Base-by-base conservation (phyloP, 2,888 invertebrate genomes). In the Noctua janthina region DNA sequence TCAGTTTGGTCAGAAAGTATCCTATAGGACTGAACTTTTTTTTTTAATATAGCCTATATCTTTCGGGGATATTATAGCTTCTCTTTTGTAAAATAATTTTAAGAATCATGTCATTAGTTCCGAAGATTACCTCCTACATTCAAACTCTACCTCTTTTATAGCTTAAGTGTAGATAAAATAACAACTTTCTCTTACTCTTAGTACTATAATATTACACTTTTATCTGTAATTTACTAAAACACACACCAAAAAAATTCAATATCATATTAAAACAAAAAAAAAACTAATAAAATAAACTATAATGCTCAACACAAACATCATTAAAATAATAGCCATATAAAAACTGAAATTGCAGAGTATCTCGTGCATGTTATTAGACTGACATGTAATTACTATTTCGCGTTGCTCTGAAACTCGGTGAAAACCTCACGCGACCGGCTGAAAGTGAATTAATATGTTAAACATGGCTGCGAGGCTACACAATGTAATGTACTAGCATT, bases 381-480 rank as follows among this genome's bases (percentile, higher is more conserved):
- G 78, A 81, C 75, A 77, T 78, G 73, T 84, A 70, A 82, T 86
- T 79, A 79, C 79, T 79, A 81, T 89, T 83, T 83, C 79, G 78
- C 72, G 29, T 75, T 56, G 76, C 68, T 79, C 90, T 90, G 85
- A 87, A 90, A 84, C 87, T 85, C 72, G 86, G 91, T 84, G 88
- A 90, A 88, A 91, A 82, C 83, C 20, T 74, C 87, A 87, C 85
- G 88, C 72, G 74, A 76, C 84, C 72, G 39, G 70, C 89, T 90
- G 91, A 92, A 93, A 92, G 91, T 91, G 91, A 92, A 92, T 92
- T 91, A 90, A 92, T 91, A 89, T 90, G 86, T 86, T 87, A 83
- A 87, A 74, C 76, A 78, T 56, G 67, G 59, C 56, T 79, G 59
- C 59, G 83, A 70, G 51, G 75, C 74, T 76, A 74, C 75, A 80